These are phyloP conservation scores for Agrotis puta DNA, from an alignment of 2,888 invertebrate species.

Conservation along the genomic window DNA sequence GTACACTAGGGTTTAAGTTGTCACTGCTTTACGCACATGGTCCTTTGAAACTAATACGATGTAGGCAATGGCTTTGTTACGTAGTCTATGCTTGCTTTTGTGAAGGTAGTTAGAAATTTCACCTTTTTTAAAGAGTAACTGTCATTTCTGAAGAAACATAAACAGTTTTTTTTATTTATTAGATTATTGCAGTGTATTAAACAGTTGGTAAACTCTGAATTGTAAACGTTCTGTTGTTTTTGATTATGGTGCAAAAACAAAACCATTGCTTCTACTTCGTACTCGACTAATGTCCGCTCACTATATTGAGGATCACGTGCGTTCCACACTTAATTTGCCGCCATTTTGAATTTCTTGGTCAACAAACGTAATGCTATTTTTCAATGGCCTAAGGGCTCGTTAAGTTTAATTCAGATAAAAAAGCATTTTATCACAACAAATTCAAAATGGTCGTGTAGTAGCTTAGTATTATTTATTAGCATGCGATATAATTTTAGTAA, in stretches of 20 bases:
- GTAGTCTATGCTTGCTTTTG: conserved; percentile 28
- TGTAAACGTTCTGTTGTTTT: background rate
- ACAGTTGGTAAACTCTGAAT: background rate
- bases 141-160: background rate
- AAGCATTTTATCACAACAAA: conserved; percentile 62
- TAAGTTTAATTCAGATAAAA: conserved; percentile 41
- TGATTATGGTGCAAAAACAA: conserved; percentile 23
- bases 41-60: conserved; percentile 46
- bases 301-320: conserved; percentile 76
- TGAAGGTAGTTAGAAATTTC: conserved; percentile 11
- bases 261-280: conserved; percentile 47
- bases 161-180: background rate
- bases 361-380: conserved; percentile 42
- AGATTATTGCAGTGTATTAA: conserved; percentile 19
- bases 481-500: conserved; percentile 82
- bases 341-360: conserved; percentile 78
- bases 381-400: conserved; percentile 47
- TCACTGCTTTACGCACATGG: conserved; percentile 68
- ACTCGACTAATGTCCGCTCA: conserved; percentile 67
- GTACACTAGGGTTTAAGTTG: conserved; percentile 64
- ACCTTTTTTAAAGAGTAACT: conserved; percentile 7
- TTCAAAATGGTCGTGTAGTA: conserved; percentile 76
- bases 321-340: conserved; percentile 77
- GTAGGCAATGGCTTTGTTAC: conserved; percentile 44
- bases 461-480: conserved; percentile 89